Evolutionary conservation across 1,140 invertebrate genomes (phyloP), one percentile per base, ranked within the genome.

Genomic region (Maconellicoccus hirsutus): DNA sequence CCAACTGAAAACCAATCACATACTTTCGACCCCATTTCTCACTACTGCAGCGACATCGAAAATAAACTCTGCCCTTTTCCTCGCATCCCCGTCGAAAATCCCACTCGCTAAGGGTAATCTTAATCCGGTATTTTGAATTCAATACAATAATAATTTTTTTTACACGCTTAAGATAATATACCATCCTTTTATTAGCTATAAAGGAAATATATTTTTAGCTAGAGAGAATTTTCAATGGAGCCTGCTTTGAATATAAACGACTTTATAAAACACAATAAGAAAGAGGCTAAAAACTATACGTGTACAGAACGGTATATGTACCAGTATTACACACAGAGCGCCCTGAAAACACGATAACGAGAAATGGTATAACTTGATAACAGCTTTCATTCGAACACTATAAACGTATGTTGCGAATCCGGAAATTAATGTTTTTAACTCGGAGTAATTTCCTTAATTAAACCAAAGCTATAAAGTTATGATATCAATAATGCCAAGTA

Each of bases 371-470:
- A 52, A 52, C 42, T 52, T 52, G 42, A 52, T 52, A 52, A 52
- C 42, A 52, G 42, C 42, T 52, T 52, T 19, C 42, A 52, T 52
- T 52, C 12, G 42, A 52, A 52, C 42, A 52, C 42, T 52, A 52
- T 52, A 52, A 52, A 52, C 42, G 42, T 52, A 52, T 52, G 42
- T 52, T 52, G 42, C 42, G 42, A 52, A 19, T 52, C 2, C 42
- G 42, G 42, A 52, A 52, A 52, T 52, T 52, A 52, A 52, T 52
- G 42, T 52, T 52, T 52, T 52, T 52, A 52, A 52, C 42, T 52
- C n/a, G 42, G 42, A 52, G 42, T 52, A 52, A 52, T 52, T 52
- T 52, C 42, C 42, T 52, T 52, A 52, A 52, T 52, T 52, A 52
- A 52, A 52, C 12, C 42, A 52, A 52, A 52, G 42, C 42, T 52